Evolutionary conservation across 2,113 vertebrate species (phyloP).

Genomic region (Prolemur simus): DNA sequence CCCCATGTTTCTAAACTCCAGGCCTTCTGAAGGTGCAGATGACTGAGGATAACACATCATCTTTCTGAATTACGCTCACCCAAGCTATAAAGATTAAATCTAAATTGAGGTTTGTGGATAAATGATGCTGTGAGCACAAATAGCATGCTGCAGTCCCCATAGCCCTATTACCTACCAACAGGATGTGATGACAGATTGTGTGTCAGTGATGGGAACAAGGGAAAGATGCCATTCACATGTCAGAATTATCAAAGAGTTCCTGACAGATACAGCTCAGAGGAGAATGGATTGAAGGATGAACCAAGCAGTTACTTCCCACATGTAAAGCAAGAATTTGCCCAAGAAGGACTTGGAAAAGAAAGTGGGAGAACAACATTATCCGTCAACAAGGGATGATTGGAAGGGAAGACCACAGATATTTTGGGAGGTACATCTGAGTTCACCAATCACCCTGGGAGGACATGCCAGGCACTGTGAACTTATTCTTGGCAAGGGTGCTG

Average conservation of each 20-base stretch:
- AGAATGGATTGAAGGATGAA: not conserved
- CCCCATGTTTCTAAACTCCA: not conserved
- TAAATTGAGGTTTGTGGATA: slow-evolving; percentile 38
- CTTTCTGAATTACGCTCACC: not conserved
- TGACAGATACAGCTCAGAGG: not conserved
- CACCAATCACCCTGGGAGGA: slow-evolving; percentile 5
- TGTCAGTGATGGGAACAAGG: not conserved
- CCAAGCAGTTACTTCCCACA: not conserved
- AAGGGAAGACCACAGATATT: not conserved
- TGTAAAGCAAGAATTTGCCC: not conserved
- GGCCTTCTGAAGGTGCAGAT: slow-evolving; percentile 40
- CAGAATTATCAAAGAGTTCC: not conserved
- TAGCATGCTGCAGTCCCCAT: not conserved
- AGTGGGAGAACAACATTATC: not conserved
- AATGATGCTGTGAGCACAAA: not conserved
- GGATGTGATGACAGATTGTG: not conserved
- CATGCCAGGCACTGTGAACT: not conserved
- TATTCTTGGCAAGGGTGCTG: slow-evolving; percentile 37
- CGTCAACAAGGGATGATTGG: not conserved
- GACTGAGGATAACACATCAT: not conserved
- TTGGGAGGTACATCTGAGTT: not conserved
- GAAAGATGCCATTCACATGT: not conserved
- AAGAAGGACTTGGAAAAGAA: not conserved
- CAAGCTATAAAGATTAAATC: not conserved
- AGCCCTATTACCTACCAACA: not conserved